Percentiles rank a stretch among this genome's conserved stretches.
These are phyloP conservation scores for Agrochola lychnidis DNA, from an alignment of 2,888 invertebrate species.

Conservation along the genomic window DNA sequence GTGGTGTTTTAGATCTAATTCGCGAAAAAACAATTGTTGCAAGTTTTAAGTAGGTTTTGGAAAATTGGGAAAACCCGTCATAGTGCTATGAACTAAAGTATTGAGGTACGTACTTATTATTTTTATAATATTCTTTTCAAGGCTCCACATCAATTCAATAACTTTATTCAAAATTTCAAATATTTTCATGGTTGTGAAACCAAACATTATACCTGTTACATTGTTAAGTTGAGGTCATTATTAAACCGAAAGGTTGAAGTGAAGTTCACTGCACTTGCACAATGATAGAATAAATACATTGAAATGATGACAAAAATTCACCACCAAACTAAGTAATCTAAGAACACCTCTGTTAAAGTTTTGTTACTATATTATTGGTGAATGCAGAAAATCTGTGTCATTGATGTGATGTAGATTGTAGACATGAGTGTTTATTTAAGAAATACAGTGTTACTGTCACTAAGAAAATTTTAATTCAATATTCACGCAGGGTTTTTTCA, in stretches of 20 bases:
- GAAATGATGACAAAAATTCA: constrained; percentile 14
- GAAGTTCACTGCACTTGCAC: constrained; percentile 13
- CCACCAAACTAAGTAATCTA: background rate
- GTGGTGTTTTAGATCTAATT: background rate
- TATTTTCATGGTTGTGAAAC: constrained; percentile 26
- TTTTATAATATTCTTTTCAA: constrained; percentile 21
- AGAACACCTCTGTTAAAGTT: background rate
- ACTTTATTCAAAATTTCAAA: constrained; percentile 4
- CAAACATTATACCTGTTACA: background rate
- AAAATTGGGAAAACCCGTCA: background rate
- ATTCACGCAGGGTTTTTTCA: background rate
- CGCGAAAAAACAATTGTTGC: background rate
- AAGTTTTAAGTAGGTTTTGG: background rate
- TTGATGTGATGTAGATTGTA: no score
- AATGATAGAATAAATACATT: constrained; percentile 21
- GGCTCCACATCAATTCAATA: constrained; percentile 23
- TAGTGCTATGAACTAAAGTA: background rate
- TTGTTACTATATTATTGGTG: no score
- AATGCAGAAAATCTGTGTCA: no score
- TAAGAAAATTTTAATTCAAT: background rate
- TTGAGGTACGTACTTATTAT: background rate
- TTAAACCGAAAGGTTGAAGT: background rate
- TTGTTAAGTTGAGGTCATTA: constrained; percentile 18
- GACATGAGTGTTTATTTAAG: background rate
- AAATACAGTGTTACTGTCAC: background rate